Base-by-base conservation (phyloP, 2,888 invertebrate genomes). In the Ernsta delagoae region DNA sequence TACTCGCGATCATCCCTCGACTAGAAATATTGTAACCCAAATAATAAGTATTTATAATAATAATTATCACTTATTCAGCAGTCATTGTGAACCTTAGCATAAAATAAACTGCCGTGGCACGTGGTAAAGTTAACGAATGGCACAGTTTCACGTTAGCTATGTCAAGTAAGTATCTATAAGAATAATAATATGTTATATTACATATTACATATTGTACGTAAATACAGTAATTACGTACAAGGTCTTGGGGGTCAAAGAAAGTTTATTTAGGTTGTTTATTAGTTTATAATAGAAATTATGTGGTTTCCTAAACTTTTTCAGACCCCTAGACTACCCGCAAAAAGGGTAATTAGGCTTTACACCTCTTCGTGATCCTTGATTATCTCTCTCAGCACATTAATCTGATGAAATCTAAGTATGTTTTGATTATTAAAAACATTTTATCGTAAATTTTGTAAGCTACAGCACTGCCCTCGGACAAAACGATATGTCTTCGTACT, bases 131-230 rank as follows among this genome's bases (percentile, higher is more conserved):
- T 90, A 92, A 91, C 88, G 88, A 90, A 93, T 93, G 93, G 93
- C 93, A 93, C 93, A 92, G 85, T 91, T 93, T 93, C 93, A 93
- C 93, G 93, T 93, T 92, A 92, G 92, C 91, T 89, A 83, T 83
- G 83, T 88, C 85, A 88, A 90, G 83, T 88, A n/a, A n/a, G n/a
- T n/a, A n/a, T n/a, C n/a, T n/a, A 89, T 82, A 88, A 88, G 83
- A 89, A 87, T 81, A 85, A 83, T 86, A 80, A n/a, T 11, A 86
- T 83, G 86, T 81, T 87, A 80, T 36, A 36, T 36, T 36, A 36
- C 36, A 36, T 24, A 75, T 72, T 86, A 85, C 77, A 81, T 75
- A 74, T 67, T 54, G 61, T 73, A 76, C 71, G 70, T 77, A 75
- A 72, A 75, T 78, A 79, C 79, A 78, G 82, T 84, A 84, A 78